Conservation (phyloP, 2,797 vertebrate genomes). For the Neopelma chrysocephalum region DNA sequence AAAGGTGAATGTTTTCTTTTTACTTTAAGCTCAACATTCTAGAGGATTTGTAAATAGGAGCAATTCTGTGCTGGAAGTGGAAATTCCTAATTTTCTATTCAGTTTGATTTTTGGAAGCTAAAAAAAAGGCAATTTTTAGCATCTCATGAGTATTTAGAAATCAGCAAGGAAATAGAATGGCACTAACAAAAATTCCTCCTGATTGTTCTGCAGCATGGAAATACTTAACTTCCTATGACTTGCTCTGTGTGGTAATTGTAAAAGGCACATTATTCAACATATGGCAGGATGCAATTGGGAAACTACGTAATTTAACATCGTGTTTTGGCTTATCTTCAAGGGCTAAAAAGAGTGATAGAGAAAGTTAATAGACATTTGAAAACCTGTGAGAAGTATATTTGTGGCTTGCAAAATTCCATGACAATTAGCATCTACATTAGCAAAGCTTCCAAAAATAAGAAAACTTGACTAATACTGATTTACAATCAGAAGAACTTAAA, state of each 20-base stretch:
- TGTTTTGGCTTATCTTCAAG: slow-evolving; percentile 27
- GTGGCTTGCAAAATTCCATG: slow-evolving; percentile 19
- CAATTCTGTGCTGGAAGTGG: neutral
- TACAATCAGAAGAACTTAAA: slow-evolving; percentile 7
- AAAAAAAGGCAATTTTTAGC: neutral
- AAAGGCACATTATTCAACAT: neutral
- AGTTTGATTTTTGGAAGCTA: neutral
- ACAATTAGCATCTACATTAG: slow-evolving; percentile 10
- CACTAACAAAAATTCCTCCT: neutral
- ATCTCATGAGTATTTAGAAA: neutral
- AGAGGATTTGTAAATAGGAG: neutral
- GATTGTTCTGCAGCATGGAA: neutral
- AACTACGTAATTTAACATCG: neutral
- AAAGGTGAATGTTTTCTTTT: neutral
- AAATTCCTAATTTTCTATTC: neutral
- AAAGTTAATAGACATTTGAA: neutral
- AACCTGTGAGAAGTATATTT: slow-evolving; percentile 10
- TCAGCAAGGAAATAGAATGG: neutral
- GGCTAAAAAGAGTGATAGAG: slow-evolving; percentile 1
- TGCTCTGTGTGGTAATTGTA: neutral
- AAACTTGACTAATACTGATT: neutral
- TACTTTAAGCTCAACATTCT: neutral
- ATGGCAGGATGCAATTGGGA: neutral
- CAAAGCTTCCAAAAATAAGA: slow-evolving; percentile 1
- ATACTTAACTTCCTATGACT: neutral